phyloP scores from a whole-genome alignment of 2,797 vertebrate species.

The Chelonia mydas region DNA sequence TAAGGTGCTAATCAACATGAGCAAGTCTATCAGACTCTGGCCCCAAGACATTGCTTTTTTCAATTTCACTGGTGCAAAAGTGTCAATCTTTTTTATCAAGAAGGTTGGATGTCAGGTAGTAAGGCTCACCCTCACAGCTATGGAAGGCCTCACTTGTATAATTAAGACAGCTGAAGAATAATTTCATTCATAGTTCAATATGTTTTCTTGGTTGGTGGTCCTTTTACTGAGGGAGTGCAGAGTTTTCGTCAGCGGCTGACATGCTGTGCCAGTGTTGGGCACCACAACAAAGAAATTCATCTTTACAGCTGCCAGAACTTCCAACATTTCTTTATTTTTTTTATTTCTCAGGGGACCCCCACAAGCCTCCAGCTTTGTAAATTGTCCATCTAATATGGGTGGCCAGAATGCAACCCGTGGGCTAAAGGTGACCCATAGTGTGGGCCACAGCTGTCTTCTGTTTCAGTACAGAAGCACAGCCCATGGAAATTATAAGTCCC shows the following conservation, averaged over 20 bases:
- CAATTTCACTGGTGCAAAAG: background rate
- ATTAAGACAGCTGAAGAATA: conserved; percentile 58
- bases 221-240: conserved; percentile 48
- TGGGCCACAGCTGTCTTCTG: background rate
- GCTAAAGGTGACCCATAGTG: background rate
- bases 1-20: background rate
- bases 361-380: background rate
- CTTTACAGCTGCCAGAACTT: conserved; percentile 46
- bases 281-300: background rate
- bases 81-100: conserved; percentile 17
- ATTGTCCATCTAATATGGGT: background rate
- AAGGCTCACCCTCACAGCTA: conserved; percentile 16
- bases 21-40: background rate
- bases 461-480: background rate
- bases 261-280: background rate
- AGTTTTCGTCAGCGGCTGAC: background rate
- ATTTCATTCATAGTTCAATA: conserved; percentile 46
- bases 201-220: background rate
- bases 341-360: conserved; percentile 6
- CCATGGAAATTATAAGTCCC: background rate
- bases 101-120: conserved; percentile 27
- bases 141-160: conserved; percentile 10
- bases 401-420: background rate
- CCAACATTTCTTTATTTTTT: background rate
- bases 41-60: conserved; percentile 14